These are phyloP conservation scores for Dicrostonyx torquatus DNA, from an alignment of 2,797 vertebrate genomes.

Conservation along the genomic window DNA sequence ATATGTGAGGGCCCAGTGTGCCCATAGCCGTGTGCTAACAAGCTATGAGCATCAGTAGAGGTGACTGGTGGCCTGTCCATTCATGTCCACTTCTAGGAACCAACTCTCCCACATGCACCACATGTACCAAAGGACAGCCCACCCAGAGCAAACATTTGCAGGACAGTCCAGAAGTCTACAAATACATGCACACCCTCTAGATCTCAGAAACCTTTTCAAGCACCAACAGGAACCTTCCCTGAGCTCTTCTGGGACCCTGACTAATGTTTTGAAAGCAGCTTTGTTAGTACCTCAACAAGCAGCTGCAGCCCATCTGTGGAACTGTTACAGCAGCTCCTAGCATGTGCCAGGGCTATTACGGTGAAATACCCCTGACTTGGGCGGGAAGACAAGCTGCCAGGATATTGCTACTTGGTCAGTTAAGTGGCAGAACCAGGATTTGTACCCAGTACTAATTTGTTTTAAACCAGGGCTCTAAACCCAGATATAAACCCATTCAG, in stretches of 20 bases:
- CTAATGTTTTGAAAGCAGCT: not conserved
- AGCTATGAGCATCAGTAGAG: not conserved
- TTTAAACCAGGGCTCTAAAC: not conserved
- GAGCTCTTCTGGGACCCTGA: not conserved
- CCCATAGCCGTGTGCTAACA: not conserved
- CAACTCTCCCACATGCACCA: not conserved
- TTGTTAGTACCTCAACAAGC: not conserved
- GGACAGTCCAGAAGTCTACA: not conserved
- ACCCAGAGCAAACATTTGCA: not conserved
- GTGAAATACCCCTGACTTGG: not conserved
- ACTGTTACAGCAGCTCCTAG: not conserved
- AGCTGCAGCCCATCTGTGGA: not conserved
- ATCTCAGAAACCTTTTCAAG: not conserved
- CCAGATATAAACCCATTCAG: not conserved
- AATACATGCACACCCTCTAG: not conserved
- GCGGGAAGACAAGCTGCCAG: not conserved
- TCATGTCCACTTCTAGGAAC: not conserved
- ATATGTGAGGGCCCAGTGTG: rapidly evolving
- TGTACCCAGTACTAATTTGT: not conserved
- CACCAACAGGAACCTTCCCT: not conserved
- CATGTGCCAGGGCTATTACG: not conserved
- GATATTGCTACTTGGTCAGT: not conserved
- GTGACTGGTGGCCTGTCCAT: not conserved
- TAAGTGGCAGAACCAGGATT: not conserved
- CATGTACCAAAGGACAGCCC: not conserved